Evolutionary conservation across 2,797 vertebrate species (phyloP).

Genomic region (Natrix natrix): DNA sequence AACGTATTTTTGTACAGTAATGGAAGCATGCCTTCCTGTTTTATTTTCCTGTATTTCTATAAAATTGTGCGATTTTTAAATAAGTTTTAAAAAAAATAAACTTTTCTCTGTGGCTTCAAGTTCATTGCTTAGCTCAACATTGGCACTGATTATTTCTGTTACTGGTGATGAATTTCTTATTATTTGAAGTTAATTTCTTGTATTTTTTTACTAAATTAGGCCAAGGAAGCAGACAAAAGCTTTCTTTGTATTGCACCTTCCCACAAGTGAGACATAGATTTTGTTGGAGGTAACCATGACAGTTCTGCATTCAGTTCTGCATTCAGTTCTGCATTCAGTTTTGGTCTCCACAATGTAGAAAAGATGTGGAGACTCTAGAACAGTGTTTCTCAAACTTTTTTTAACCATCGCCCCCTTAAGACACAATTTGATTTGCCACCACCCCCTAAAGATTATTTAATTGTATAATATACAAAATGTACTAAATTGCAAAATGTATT

Average conservation of each 20-base stretch:
- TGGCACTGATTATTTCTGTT: conserved; percentile 37
- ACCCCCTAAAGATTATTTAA: too few relatives aligned
- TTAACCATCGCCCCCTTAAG: too few relatives aligned
- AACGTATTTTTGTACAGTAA: conserved; percentile 75
- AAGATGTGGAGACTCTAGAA: too few relatives aligned
- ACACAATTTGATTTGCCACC: too few relatives aligned
- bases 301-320: not conserved
- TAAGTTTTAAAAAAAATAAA: conserved; percentile 77
- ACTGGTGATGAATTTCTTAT: conserved; percentile 12
- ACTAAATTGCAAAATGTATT: too few relatives aligned
- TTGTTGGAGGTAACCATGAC: not conserved
- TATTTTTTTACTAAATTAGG: not conserved
- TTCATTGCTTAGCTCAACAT: conserved; percentile 55
- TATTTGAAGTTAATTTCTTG: not conserved
- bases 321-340: too few relatives aligned
- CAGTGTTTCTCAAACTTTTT: too few relatives aligned
- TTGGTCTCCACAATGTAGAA: too few relatives aligned
- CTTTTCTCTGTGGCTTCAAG: conserved; percentile 73
- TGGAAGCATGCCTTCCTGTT: conserved; percentile 75
- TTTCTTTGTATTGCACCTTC: not conserved
- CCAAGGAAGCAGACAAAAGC: not conserved
- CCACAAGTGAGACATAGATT: not conserved
- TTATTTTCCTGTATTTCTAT: conserved; percentile 74
- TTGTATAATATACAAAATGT: too few relatives aligned
- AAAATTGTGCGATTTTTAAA: conserved; percentile 74